Base-by-base conservation (phyloP, 2,113 vertebrate genomes). In the Solenodon paradoxus region DNA sequence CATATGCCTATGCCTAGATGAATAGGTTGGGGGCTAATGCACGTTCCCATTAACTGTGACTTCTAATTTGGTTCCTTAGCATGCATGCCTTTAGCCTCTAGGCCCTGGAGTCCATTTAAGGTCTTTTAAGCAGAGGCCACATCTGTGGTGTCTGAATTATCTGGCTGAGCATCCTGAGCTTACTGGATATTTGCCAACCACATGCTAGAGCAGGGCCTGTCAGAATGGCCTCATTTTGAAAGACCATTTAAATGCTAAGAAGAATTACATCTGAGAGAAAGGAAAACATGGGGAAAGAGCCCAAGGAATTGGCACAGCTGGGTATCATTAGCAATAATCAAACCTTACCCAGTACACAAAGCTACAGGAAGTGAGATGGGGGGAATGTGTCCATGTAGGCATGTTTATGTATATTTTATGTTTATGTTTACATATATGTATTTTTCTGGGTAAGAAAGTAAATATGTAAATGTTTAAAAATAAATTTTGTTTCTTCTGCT, bases 281-380 rank as follows among this genome's bases (percentile, higher is more conserved):
- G 61, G 7, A 94, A 89, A 87, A 83, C 59, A 85, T 45, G 49
- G 74, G 49, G 78, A 90, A 85, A 95, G 45, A 94, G 35, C 20
- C 51, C 49, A 95, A 74, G 88, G 71, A 94, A 72, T 59, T 81
- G 79, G 51, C 90, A 85, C 90, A 96, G 86, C 93, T 96, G 97
- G 53, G 26, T 74, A 75, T 81, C 90, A 85, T 96, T 97, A 95
- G n/a, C 64, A 80, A 75, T 87, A 88, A 95, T 95, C 95, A 96
- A 96, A 91, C 10, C 17, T 74, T 93, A 71, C 68, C 47, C 61
- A 90, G 57, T 64, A 72, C 49, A 63, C 95, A 94, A 92, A 94
- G 7, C 51, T 85, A 88, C 10, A 68, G 83, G 68, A 96, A 95
- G 17, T 19, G 57, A 94, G 55, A 51, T 64, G 45, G 42, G 28